Conservation (phyloP, 2,888 invertebrate genomes). For the Eupithecia subumbrata region DNA sequence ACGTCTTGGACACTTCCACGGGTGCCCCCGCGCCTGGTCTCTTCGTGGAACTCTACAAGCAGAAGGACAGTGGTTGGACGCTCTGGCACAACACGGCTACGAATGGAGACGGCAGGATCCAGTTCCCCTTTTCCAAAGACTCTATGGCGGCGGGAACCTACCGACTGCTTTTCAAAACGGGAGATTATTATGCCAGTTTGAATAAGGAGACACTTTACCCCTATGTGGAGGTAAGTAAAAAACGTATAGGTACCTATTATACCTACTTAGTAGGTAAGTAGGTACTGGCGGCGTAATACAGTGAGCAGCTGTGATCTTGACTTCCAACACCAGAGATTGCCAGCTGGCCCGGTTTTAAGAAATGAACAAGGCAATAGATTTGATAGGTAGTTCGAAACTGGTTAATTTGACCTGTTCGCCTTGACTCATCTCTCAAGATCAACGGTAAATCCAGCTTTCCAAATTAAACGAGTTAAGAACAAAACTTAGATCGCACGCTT, state of each 20-base stretch:
- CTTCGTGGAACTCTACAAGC: constrained; percentile 87
- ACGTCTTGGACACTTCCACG: constrained; percentile 88
- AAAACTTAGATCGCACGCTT: too few relatives aligned
- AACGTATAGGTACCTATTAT: too few relatives aligned
- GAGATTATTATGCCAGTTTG: constrained; percentile 86
- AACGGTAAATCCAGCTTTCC: background rate
- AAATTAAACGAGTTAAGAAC: background rate
- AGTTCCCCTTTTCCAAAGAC: constrained; percentile 84
- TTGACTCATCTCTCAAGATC: background rate
- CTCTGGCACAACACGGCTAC: constrained; percentile 86
- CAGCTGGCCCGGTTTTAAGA: background rate
- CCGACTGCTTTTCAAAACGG: constrained; percentile 89
- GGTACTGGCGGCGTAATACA: background rate
- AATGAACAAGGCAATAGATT: background rate
- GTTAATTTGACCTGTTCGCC: background rate
- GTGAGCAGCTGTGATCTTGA: background rate
- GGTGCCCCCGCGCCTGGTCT: constrained; percentile 87
- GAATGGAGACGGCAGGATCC: constrained; percentile 86
- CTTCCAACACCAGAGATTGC: background rate
- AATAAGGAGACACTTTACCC: constrained; percentile 88
- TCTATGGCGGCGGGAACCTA: constrained; percentile 88
- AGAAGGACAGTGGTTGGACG: constrained; percentile 87
- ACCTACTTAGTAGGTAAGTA: background rate
- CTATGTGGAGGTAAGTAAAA: constrained; percentile 86
- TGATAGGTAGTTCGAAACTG: background rate